Percentiles rank a stretch among this genome's conserved stretches.
phyloP scores from a whole-genome alignment of 2,888 invertebrate species.

The Baccha elongata region DNA sequence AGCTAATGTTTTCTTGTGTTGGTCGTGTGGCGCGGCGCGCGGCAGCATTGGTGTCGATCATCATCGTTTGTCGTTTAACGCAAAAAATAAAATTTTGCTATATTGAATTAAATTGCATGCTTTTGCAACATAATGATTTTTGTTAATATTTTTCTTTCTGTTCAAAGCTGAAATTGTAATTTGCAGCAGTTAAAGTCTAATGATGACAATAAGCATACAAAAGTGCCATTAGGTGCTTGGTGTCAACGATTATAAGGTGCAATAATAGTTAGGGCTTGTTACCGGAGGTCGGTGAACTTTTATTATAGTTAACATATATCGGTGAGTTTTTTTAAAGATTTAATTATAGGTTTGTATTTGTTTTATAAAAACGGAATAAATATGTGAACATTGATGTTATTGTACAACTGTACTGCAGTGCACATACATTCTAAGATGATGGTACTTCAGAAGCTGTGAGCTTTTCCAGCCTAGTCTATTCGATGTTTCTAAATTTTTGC shows the following conservation, averaged over 20 bases:
- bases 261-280: conserved; percentile 34
- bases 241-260: conserved; percentile 33
- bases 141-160: conserved; percentile 11
- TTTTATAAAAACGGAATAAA: too few relatives aligned
- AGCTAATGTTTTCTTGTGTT: neutral
- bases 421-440: too few relatives aligned
- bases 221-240: conserved; percentile 34
- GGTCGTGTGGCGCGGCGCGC: neutral
- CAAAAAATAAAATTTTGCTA: neutral
- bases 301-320: too few relatives aligned
- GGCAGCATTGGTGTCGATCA: too few relatives aligned
- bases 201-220: conserved; percentile 28
- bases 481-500: too few relatives aligned
- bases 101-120: conserved; percentile 40
- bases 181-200: conserved; percentile 17
- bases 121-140: conserved; percentile 27
- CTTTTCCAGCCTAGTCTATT: too few relatives aligned
- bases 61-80: neutral
- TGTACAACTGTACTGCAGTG: too few relatives aligned
- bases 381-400: too few relatives aligned
- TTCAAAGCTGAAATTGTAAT: conserved; percentile 19
- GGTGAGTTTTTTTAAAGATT: too few relatives aligned
- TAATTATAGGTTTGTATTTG: too few relatives aligned
- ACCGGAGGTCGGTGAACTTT: neutral
- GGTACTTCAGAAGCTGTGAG: too few relatives aligned